These are phyloP conservation scores for Steinernema khuongi DNA, from an alignment of 1,140 invertebrate species.

Conservation along the genomic window DNA sequence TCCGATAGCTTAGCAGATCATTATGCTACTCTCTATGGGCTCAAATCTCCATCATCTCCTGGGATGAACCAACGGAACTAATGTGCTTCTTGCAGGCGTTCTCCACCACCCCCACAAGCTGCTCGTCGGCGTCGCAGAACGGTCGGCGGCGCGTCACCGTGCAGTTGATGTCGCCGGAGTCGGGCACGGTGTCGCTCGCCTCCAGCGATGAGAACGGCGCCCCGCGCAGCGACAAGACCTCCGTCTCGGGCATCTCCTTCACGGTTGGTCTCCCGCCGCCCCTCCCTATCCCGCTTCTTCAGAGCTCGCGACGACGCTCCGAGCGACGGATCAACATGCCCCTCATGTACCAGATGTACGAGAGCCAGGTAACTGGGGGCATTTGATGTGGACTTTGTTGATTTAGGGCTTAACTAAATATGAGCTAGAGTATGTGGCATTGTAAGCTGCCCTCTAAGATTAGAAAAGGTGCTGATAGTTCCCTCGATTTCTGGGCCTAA, in stretches of 20 bases:
- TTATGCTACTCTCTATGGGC: background rate
- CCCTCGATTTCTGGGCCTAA: too few species aligned
- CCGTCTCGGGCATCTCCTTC: background rate
- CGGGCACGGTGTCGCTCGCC: background rate
- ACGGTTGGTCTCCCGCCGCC: background rate
- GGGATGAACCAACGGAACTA: background rate
- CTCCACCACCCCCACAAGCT: conserved; percentile 9
- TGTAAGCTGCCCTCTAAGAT: too few species aligned
- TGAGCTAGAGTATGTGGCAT: too few species aligned
- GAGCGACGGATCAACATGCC: conserved; percentile 36
- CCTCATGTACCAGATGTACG: conserved; percentile 41
- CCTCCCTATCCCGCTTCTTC: background rate
- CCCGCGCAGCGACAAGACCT: background rate
- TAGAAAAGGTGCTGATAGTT: too few species aligned
- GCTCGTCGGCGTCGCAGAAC: conserved; percentile 5
- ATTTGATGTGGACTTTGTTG: too few species aligned
- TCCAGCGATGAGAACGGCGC: background rate
- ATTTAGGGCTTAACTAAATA: too few species aligned
- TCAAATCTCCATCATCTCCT: background rate
- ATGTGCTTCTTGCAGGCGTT: background rate
- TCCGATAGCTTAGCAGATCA: too few species aligned
- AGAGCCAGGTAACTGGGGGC: conserved; percentile 22
- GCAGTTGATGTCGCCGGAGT: conserved; percentile 4
- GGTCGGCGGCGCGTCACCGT: background rate
- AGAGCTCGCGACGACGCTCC: conserved; percentile 9